Evolutionary conservation across 2,113 vertebrate species (phyloP), one percentile per base, ranked within the genome.

Genomic region (Naja naja): DNA sequence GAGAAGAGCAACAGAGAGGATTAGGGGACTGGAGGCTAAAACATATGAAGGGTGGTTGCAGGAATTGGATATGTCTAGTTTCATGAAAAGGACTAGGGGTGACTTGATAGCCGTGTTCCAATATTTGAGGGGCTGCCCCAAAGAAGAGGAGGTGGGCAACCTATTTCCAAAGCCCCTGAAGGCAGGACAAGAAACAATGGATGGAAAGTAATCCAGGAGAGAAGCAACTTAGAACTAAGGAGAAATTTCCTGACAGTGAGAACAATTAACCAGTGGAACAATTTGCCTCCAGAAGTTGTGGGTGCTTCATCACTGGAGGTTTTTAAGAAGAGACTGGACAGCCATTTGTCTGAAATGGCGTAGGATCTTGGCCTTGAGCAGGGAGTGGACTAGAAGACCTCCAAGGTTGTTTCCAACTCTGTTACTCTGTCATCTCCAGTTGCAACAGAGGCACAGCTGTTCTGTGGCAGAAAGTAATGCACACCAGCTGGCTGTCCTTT

Each of bases 221-320:
- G 64, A 69, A 69, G 64, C 64, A 69, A 34, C 64, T 0, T 69
- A 2, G 30, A n/a, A 69, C 1, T 34, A 2, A 69, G 1, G 30
- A 69, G 60, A n/a, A 69, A 69, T 1, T n/a, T 69, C 64, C 30
- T 64, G 0, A 64, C 0, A 14, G 30, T 14, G 27, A n/a, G 27
- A 3, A 30, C 60, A 64, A 52, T 10, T 10, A 11, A 30, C 10
- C 27, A 30, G 25, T 12, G 30, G 30, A 16, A n/a, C 30, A 0
- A 0, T 1, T 69, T n/a, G 0, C 30, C 4, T 0, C 12, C 30
- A 69, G 64, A 34, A n/a, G 12, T 34, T 69, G 1, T n/a, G 30
- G 5, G 0, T 5, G 30, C 12, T 34, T 30, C 12, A 69, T 2
- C 30, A 69, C 64, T 69, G 64, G 64, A n/a, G 30, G 64, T 30